Evolutionary conservation across 2,797 vertebrate species (phyloP).

Genomic region (Erethizon dorsatum): DNA sequence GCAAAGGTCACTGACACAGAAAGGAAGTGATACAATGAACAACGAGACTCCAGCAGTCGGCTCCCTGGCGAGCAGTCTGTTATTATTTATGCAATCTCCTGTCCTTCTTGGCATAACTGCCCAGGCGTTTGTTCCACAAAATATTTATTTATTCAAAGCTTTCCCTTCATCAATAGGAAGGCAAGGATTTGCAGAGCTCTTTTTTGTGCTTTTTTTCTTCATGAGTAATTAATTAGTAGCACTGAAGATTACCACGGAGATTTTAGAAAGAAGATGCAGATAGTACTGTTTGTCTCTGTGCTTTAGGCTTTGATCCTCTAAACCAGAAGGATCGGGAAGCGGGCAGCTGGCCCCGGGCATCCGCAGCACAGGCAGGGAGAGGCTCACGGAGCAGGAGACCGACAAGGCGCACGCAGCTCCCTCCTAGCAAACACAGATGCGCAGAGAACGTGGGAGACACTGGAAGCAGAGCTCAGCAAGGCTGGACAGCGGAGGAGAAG

Average conservation of each 20-base stretch:
- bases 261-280: slow-evolving; percentile 50
- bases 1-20: not conserved
- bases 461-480: not conserved
- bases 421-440: slow-evolving; percentile 33
- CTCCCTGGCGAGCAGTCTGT: not conserved
- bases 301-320: slow-evolving; percentile 59
- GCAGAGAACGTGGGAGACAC: not conserved
- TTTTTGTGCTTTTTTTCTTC: slow-evolving; percentile 69
- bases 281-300: slow-evolving; percentile 59
- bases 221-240: slow-evolving; percentile 72
- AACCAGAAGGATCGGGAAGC: slow-evolving; percentile 35
- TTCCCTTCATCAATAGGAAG: slow-evolving; percentile 78
- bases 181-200: slow-evolving; percentile 59
- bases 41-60: not conserved
- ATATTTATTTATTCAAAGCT: slow-evolving; percentile 67
- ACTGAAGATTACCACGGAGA: slow-evolving; percentile 59
- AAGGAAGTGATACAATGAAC: slow-evolving; percentile 42
- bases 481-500: not conserved
- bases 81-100: slow-evolving; percentile 58
- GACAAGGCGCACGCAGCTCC: not conserved
- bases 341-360: not conserved
- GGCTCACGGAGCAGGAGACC: not conserved
- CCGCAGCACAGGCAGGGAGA: not conserved
- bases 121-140: slow-evolving; percentile 52
- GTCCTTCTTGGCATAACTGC: slow-evolving; percentile 42